Conservation (phyloP, 2,888 invertebrate genomes). For the Drosophila neonasuta region DNA sequence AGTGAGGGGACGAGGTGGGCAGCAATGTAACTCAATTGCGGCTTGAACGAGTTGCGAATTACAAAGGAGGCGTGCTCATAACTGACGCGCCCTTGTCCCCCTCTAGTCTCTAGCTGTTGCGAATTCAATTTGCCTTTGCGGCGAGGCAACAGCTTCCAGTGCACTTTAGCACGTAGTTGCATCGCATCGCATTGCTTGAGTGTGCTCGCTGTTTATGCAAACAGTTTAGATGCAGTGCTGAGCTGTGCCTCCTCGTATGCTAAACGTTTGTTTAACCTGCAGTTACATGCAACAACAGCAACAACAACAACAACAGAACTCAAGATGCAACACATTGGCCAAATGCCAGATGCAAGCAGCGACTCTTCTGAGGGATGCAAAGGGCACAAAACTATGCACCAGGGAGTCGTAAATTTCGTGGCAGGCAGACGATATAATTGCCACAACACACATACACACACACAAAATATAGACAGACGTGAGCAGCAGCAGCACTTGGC, state of each 20-base stretch:
- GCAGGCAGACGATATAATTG: conserved; percentile 40
- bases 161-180: conserved; percentile 67
- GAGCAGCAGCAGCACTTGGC: conserved; percentile 21
- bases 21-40: conserved; percentile 39
- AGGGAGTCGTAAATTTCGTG: conserved; percentile 53
- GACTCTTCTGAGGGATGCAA: conserved; percentile 30
- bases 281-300: conserved; percentile 52
- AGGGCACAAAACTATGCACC: conserved; percentile 51
- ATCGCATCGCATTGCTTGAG: conserved; percentile 19
- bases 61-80: conserved; percentile 30
- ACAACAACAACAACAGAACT: conserved; percentile 1
- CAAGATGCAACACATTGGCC: conserved; percentile 49
- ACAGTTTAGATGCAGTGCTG: conserved; percentile 53
- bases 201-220: conserved; percentile 66
- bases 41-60: conserved; percentile 54
- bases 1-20: not conserved
- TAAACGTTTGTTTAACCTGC: conserved; percentile 70
- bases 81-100: not conserved
- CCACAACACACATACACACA: conserved; percentile 14
- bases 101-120: not conserved
- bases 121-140: conserved; percentile 62
- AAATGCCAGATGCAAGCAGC: conserved; percentile 17
- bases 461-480: conserved; percentile 35
- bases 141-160: conserved; percentile 43
- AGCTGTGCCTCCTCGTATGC: conserved; percentile 32